Percentiles rank a stretch among this genome's conserved stretches.
Evolutionary conservation across 2,888 invertebrate species (phyloP).

Genomic region (Pammene fasciana): DNA sequence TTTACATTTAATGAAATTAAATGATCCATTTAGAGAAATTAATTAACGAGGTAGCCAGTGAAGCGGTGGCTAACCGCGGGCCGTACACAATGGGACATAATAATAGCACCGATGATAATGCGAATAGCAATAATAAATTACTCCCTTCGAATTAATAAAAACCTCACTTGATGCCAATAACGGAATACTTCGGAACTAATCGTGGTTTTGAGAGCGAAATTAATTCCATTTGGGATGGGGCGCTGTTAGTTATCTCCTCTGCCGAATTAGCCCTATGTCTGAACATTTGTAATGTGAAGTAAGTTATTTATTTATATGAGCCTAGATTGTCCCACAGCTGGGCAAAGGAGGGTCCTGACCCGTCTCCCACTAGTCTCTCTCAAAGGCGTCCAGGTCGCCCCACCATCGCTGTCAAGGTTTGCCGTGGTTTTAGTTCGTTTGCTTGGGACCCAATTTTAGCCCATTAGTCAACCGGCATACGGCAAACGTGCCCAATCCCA

Average conservation of each 20-base stretch:
- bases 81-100: conserved; percentile 61
- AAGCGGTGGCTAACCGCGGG: conserved; percentile 71
- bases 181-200: conserved; percentile 76
- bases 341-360: too few species aligned
- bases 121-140: conserved; percentile 63
- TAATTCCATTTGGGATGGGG: conserved; percentile 63
- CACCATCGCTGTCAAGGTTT: too few species aligned
- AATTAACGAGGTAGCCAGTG: conserved; percentile 81
- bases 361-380: too few species aligned
- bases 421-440: too few species aligned
- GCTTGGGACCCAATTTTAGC: too few species aligned
- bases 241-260: conserved; percentile 46
- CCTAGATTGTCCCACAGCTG: too few species aligned
- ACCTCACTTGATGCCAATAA: conserved; percentile 79
- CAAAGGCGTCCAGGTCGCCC: too few species aligned
- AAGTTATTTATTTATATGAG: too few species aligned
- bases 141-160: conserved; percentile 80
- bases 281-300: conserved; percentile 16
- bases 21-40: conserved; percentile 83
- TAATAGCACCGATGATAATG: conserved; percentile 75
- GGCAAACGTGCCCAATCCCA: too few species aligned
- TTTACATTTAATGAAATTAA: conserved; percentile 83
- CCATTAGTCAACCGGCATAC: too few species aligned
- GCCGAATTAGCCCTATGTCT: conserved; percentile 28
- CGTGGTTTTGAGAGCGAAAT: conserved; percentile 70